Percentiles rank a stretch among this genome's conserved stretches.
Evolutionary conservation across 2,797 vertebrate species (phyloP).

Genomic region (Mus caroli): DNA sequence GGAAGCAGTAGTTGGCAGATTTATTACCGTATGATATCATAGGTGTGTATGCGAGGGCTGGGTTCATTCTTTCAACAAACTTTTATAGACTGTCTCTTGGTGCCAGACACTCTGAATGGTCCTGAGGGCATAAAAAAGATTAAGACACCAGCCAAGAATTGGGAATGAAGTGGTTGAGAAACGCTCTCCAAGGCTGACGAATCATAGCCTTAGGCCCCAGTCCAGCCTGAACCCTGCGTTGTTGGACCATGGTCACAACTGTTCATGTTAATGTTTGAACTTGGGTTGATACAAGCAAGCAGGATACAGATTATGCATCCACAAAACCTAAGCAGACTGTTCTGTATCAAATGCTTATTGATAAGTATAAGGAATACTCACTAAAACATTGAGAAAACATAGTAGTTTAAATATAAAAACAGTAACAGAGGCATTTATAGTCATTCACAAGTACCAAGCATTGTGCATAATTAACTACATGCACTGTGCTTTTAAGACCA

Average conservation of each 20-base stretch:
- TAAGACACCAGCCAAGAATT: not conserved
- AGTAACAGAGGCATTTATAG: not conserved
- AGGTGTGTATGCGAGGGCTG: not conserved
- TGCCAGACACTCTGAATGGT: not conserved
- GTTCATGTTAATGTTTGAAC: not conserved
- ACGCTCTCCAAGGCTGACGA: not conserved
- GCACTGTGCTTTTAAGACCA: not conserved
- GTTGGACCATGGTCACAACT: not conserved
- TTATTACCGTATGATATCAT: not conserved
- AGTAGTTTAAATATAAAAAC: not conserved
- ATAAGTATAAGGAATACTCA: not conserved
- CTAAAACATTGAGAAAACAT: not conserved
- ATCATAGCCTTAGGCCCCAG: not conserved
- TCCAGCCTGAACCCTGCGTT: not conserved
- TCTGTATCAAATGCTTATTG: not conserved
- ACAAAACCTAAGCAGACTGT: not conserved
- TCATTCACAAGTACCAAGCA: not conserved
- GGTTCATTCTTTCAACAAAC: slow-evolving; percentile 9
- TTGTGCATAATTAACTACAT: not conserved
- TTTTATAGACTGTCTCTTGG: not conserved
- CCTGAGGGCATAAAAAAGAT: not conserved
- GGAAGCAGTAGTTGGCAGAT: not conserved
- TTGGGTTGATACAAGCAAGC: not conserved
- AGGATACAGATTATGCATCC: not conserved
- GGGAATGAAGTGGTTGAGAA: not conserved